These are phyloP conservation scores for Iguana delicatissima DNA, from an alignment of 2,797 vertebrate genomes.

Conservation along the genomic window DNA sequence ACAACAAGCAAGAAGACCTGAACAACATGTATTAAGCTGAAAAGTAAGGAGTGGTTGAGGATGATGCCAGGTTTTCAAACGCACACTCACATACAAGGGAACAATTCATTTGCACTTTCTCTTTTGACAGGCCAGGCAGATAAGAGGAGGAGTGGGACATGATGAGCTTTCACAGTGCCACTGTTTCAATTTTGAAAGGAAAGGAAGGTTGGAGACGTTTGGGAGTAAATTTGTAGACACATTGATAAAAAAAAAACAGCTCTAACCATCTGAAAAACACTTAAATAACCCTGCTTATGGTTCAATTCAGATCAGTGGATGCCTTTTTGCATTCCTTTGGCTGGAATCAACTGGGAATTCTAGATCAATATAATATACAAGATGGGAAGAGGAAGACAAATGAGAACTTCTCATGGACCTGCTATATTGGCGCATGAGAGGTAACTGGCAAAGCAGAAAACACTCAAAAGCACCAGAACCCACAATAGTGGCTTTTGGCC, in stretches of 20 bases:
- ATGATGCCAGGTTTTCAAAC: not conserved
- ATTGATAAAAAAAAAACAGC: not conserved
- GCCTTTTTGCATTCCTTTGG: not conserved
- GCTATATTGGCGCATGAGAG: not conserved
- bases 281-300: not conserved
- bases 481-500: not conserved
- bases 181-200: not conserved
- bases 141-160: not conserved
- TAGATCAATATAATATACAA: fast-evolving
- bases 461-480: too few relatives aligned
- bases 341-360: not conserved
- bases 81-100: not conserved
- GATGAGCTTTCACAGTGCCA: not conserved
- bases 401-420: not conserved
- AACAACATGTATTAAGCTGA: not conserved
- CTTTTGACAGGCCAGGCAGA: not conserved
- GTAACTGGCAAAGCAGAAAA: not conserved
- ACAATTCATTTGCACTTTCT: not conserved
- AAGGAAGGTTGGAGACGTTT: not conserved
- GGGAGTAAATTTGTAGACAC: not conserved
- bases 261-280: not conserved
- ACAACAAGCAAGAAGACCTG: not conserved
- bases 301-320: not conserved
- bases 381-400: not conserved
- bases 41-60: too few relatives aligned